phyloP scores from a whole-genome alignment of 2,797 vertebrate species.

The Benthosema pterotum region DNA sequence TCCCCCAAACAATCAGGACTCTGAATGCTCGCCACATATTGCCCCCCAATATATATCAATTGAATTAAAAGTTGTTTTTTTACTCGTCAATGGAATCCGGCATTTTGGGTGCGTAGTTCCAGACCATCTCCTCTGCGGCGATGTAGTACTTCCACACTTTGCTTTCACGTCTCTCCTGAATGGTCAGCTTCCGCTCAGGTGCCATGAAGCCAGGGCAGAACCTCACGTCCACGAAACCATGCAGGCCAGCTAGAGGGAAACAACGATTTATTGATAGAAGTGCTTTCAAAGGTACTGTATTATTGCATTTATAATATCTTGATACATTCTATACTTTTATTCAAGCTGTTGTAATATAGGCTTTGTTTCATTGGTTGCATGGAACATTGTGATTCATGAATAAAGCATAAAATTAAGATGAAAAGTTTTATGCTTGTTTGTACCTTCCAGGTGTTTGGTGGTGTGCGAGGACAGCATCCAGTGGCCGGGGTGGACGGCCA shows the following conservation, averaged over 20 bases:
- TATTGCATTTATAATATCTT: too few relatives aligned
- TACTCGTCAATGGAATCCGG: constrained; percentile 83
- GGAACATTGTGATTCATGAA: too few relatives aligned
- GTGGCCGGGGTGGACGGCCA: constrained; percentile 81
- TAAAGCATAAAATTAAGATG: too few relatives aligned
- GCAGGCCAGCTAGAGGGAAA: constrained; percentile 83
- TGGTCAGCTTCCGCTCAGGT: constrained; percentile 70
- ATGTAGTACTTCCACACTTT: constrained; percentile 90
- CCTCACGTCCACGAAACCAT: constrained; percentile 82
- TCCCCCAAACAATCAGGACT: too few relatives aligned
- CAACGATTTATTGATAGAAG: neutral
- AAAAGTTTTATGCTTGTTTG: constrained; percentile 1
- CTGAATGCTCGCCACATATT: too few relatives aligned
- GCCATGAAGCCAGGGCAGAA: constrained; percentile 76
- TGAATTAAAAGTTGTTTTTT: too few relatives aligned
- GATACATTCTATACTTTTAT: too few relatives aligned
- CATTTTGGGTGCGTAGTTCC: constrained; percentile 88
- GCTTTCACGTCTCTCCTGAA: constrained; percentile 73
- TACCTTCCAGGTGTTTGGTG: constrained; percentile 88
- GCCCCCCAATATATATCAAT: too few relatives aligned
- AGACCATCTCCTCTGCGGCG: constrained; percentile 90
- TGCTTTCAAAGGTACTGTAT: too few relatives aligned
- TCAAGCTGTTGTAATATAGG: too few relatives aligned
- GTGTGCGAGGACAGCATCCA: constrained; percentile 90
- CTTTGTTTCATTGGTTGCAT: too few relatives aligned